phyloP scores from a whole-genome alignment of 2,888 invertebrate genomes.

The Protonemura montana region DNA sequence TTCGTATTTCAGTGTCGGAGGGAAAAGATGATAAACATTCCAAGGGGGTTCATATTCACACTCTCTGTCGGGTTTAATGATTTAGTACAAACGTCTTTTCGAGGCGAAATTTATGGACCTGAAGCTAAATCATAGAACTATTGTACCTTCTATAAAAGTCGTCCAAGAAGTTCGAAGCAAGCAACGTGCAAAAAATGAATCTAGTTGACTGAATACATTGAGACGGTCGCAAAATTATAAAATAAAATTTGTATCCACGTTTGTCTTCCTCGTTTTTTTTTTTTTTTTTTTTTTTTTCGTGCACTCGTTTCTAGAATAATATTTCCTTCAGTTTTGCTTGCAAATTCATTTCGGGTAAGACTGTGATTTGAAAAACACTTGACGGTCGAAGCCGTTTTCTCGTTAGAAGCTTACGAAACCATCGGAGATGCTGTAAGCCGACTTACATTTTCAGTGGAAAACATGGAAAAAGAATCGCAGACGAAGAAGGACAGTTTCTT shows the following conservation, averaged over 20 bases:
- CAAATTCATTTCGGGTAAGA: not conserved
- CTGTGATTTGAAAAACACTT: not conserved
- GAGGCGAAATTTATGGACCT: not conserved
- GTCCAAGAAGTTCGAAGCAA: not conserved
- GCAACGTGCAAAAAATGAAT: not conserved
- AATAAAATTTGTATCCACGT: not conserved
- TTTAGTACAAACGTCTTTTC: not conserved
- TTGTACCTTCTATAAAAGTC: not conserved
- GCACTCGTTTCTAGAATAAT: too few species aligned
- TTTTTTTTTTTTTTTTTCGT: not conserved
- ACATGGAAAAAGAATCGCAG: not conserved
- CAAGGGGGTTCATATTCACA: not conserved
- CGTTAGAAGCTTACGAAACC: slow-evolving; percentile 5
- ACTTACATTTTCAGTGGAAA: not conserved
- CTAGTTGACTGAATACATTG: not conserved
- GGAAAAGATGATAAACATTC: slow-evolving; percentile 7
- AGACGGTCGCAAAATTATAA: not conserved
- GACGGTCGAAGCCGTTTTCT: not conserved
- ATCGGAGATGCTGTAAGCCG: not conserved
- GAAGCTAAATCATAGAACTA: not conserved
- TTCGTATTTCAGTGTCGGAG: not conserved
- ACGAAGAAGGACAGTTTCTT: not conserved
- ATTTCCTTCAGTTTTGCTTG: not conserved
- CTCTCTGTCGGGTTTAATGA: not conserved
- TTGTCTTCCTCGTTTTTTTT: not conserved